phyloP scores from a whole-genome alignment of 2,797 vertebrate species.

The Acanthurus tractus region DNA sequence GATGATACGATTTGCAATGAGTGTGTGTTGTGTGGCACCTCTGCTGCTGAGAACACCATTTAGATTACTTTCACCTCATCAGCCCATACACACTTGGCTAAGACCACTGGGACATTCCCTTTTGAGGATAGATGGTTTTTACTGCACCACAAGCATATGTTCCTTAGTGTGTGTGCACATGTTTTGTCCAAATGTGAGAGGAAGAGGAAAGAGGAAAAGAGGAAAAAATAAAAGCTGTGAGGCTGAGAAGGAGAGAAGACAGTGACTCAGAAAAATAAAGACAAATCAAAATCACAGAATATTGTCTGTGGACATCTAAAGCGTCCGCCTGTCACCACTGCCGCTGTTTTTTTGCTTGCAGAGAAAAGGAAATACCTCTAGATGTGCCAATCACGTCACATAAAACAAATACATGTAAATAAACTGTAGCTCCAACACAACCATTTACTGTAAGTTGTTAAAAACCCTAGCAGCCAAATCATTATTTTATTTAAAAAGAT shows the following conservation, averaged over 20 bases:
- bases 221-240: conserved; percentile 1
- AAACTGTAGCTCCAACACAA: neutral
- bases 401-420: neutral
- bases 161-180: conserved; percentile 34
- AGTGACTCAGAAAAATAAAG: conserved; percentile 21
- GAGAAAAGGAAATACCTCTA: neutral
- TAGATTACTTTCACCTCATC: conserved; percentile 84
- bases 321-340: neutral
- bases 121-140: conserved; percentile 67
- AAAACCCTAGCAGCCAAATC: neutral
- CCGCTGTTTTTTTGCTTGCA: neutral
- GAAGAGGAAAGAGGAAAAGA: conserved; percentile 25
- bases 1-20: conserved; percentile 63
- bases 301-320: conserved; percentile 2
- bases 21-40: conserved; percentile 33
- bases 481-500: neutral
- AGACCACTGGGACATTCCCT: conserved; percentile 64
- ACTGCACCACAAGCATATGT: conserved; percentile 42
- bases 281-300: conserved; percentile 24
- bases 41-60: conserved; percentile 65
- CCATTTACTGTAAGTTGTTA: neutral
- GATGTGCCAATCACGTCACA: too few relatives aligned
- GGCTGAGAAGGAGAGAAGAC: conserved; percentile 20
- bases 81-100: conserved; percentile 62
- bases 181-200: conserved; percentile 34